These are phyloP conservation scores for Caenorhabditis imperialis DNA, from an alignment of 2,888 invertebrate species.

Conservation along the genomic window DNA sequence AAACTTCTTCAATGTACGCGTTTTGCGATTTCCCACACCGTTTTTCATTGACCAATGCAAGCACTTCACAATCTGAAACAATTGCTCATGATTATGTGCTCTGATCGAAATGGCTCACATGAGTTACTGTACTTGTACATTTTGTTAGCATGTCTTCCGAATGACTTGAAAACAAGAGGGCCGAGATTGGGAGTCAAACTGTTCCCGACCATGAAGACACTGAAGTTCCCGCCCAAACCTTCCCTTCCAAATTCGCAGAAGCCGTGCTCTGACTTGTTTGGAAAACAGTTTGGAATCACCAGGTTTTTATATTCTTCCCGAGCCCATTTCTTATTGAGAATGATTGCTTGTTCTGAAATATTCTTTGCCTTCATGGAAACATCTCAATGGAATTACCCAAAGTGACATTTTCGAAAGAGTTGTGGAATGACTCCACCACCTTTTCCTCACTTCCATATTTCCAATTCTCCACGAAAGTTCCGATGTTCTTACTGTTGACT, in stretches of 20 bases:
- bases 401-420: constrained; percentile 41
- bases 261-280: constrained; percentile 57
- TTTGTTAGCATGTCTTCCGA: constrained; percentile 39
- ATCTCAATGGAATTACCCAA: constrained; percentile 8
- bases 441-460: constrained; percentile 41
- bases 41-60: constrained; percentile 18
- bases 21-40: constrained; percentile 26
- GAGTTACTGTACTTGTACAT: constrained; percentile 56
- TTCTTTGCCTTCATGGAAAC: background rate
- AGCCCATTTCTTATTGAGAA: constrained; percentile 54
- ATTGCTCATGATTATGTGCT: background rate
- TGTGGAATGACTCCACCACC: constrained; percentile 5
- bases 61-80: constrained; percentile 56
- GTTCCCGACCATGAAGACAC: constrained; percentile 53
- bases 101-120: constrained; percentile 30
- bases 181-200: constrained; percentile 56
- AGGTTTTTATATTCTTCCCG: constrained; percentile 52
- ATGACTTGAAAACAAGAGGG: constrained; percentile 45
- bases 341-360: constrained; percentile 51
- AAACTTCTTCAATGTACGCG: constrained; percentile 26
- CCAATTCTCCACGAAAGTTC: constrained; percentile 7
- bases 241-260: constrained; percentile 49
- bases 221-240: constrained; percentile 41
- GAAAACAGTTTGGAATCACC: constrained; percentile 50
- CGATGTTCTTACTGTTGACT: constrained; percentile 12